Evolutionary conservation across 2,888 invertebrate species (phyloP).

Genomic region (Brenthis ino): DNA sequence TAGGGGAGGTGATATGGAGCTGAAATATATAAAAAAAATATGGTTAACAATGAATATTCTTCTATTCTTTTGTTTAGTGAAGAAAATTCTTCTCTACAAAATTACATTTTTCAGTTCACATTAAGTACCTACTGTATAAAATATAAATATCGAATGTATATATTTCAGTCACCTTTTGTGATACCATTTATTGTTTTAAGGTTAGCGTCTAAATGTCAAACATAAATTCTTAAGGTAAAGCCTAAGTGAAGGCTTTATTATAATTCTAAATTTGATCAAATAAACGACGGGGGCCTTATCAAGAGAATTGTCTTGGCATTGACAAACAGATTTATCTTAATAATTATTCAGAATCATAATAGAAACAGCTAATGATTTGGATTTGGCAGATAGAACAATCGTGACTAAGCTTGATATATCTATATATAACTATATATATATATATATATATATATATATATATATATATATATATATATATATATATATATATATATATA

Average conservation of each 20-base stretch:
- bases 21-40: too few species aligned
- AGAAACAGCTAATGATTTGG: slow-evolving; percentile 20
- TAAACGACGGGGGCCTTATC: neutral
- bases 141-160: neutral
- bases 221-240: slow-evolving; percentile 18
- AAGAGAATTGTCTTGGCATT: slow-evolving; percentile 14
- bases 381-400: neutral
- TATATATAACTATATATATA: too few species aligned
- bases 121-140: too few species aligned
- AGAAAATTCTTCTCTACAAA: too few species aligned
- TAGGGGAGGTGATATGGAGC: too few species aligned
- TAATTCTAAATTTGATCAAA: slow-evolving; percentile 16
- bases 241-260: slow-evolving; percentile 20
- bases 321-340: slow-evolving; percentile 20
- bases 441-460: too few species aligned
- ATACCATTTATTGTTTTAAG: slow-evolving; percentile 1
- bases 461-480: neutral
- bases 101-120: too few species aligned
- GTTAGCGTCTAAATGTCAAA: slow-evolving; percentile 17
- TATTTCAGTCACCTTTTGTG: slow-evolving; percentile 9
- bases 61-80: too few species aligned
- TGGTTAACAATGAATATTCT: too few species aligned
- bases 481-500: too few species aligned
- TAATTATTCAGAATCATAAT: slow-evolving; percentile 19
- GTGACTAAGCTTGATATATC: neutral